Conservation (phyloP, 2,797 vertebrate genomes). For the Pagetopsis macropterus region DNA sequence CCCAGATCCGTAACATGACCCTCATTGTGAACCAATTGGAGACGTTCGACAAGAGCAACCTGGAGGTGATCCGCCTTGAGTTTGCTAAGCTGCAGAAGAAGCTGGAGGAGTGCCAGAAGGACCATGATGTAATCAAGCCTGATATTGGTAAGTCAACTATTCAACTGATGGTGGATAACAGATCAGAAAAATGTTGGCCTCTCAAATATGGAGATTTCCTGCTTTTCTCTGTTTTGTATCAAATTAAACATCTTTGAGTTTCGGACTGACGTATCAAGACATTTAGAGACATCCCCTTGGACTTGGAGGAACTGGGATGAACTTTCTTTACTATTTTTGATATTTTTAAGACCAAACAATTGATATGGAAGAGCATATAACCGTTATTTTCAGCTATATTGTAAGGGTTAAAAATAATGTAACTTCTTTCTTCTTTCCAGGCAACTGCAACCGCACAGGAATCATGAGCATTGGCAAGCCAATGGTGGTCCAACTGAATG, state of each 20-base stretch:
- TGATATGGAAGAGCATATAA: too few species aligned
- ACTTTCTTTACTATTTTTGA: too few species aligned
- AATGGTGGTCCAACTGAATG: slow-evolving; percentile 66
- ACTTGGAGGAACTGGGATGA: too few species aligned
- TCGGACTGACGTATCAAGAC: too few species aligned
- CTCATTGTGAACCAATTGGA: slow-evolving; percentile 78
- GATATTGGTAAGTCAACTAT: slow-evolving; percentile 65
- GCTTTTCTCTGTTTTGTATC: too few species aligned
- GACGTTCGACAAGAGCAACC: slow-evolving; percentile 77
- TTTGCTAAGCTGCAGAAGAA: slow-evolving; percentile 81
- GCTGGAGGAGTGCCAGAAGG: slow-evolving; percentile 75
- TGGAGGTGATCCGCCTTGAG: slow-evolving; percentile 76
- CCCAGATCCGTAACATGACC: slow-evolving; percentile 88
- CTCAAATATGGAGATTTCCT: too few species aligned
- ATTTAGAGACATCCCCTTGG: too few species aligned
- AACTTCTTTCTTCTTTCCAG: slow-evolving; percentile 50
- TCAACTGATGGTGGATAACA: not conserved
- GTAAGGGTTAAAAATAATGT: not conserved
- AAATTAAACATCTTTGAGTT: too few species aligned
- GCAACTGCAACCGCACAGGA: slow-evolving; percentile 78
- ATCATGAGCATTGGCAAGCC: slow-evolving; percentile 73
- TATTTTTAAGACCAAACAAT: too few species aligned
- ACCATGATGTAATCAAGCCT: slow-evolving; percentile 65
- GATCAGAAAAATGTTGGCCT: too few species aligned
- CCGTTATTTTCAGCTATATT: too few species aligned